phyloP scores from a whole-genome alignment of 2,797 vertebrate genomes.

The Apodemus agrarius region DNA sequence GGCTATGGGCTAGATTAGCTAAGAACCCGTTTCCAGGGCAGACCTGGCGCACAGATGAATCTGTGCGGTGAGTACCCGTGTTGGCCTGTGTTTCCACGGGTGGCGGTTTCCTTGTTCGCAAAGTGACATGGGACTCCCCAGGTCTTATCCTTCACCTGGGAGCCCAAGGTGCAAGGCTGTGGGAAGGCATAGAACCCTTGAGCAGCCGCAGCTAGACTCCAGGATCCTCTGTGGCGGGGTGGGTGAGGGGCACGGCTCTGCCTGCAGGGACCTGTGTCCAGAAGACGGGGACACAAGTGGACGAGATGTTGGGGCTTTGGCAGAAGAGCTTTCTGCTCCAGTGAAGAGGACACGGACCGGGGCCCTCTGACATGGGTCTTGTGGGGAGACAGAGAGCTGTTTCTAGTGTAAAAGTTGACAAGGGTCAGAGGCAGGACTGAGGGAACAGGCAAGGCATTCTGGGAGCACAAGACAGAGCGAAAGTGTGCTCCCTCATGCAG shows the following conservation, averaged over 20 bases:
- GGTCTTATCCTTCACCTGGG: background rate
- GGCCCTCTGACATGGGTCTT: background rate
- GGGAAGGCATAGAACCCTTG: background rate
- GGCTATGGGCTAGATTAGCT: background rate
- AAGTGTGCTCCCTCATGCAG: background rate
- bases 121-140: background rate
- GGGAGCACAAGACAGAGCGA: background rate
- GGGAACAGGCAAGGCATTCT: background rate
- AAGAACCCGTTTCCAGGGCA: background rate
- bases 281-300: background rate
- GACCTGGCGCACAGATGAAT: background rate
- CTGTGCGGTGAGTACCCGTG: background rate
- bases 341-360: background rate
- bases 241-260: background rate
- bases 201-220: background rate
- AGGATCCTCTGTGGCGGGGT: fast-evolving
- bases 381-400: fast-evolving
- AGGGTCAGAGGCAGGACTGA: background rate
- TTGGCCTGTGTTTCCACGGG: background rate
- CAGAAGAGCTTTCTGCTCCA: background rate
- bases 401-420: background rate
- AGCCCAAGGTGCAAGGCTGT: background rate
- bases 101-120: background rate
- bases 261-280: background rate
- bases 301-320: no score